These are phyloP conservation scores for Metalampra italica DNA, from an alignment of 2,888 invertebrate species.

Conservation along the genomic window DNA sequence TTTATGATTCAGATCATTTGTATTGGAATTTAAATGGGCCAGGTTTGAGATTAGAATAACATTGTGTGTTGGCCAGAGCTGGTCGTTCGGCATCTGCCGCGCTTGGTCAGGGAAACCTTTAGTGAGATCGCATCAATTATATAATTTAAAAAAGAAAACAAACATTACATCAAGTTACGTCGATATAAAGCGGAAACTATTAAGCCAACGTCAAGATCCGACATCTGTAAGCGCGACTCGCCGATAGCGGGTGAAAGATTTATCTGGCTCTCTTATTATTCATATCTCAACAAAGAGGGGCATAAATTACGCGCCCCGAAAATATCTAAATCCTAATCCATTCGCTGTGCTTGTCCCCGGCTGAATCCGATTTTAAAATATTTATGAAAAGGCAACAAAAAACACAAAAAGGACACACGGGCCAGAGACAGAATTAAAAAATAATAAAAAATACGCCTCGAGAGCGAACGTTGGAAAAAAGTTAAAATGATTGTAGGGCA, in stretches of 20 bases:
- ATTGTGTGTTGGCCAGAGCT: not conserved
- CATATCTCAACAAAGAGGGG: conserved; percentile 73
- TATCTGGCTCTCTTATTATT: conserved; percentile 66
- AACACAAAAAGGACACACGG: conserved; percentile 44
- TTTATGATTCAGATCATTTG: conserved; percentile 61
- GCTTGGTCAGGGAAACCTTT: too few relatives aligned
- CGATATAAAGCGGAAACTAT: conserved; percentile 40
- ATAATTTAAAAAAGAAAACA: conserved; percentile 4
- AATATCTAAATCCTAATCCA: conserved; percentile 78
- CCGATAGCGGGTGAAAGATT: conserved; percentile 46
- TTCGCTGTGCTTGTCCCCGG: conserved; percentile 72
- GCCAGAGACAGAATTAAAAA: conserved; percentile 72
- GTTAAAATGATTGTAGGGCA: conserved; percentile 74
- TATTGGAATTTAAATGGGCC: conserved; percentile 66
- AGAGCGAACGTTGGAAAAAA: conserved; percentile 70
- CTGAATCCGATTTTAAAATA: conserved; percentile 77
- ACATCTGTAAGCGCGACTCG: conserved; percentile 28
- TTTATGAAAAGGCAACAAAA: conserved; percentile 73
- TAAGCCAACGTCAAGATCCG: conserved; percentile 29
- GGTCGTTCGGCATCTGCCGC: not conserved
- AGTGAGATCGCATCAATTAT: not conserved
- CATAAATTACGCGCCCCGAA: conserved; percentile 74
- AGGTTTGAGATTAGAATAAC: conserved; percentile 48
- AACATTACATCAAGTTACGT: conserved; percentile 2
- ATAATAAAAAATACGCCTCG: conserved; percentile 59